A percentile compares a stretch with the other conserved stretches of the same genome.
Conservation (phyloP, 2,888 invertebrate species). For the Brachyptera putata region DNA sequence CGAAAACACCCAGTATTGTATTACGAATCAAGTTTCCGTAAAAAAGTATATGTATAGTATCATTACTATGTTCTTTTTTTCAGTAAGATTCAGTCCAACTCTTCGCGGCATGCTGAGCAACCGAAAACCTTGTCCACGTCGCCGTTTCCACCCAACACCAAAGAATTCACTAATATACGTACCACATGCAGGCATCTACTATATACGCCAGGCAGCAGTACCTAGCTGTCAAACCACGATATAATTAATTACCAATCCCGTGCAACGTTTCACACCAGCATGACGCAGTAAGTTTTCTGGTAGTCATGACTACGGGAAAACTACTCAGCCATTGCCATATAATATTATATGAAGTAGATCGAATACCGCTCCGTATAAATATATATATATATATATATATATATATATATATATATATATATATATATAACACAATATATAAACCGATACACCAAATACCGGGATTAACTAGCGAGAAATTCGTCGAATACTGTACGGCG, state of each 20-base stretch:
- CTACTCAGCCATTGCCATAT: conserved; percentile 8
- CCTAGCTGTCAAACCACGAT: conserved; percentile 7
- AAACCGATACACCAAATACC: neutral
- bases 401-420: too few species aligned
- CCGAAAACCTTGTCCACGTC: too few species aligned
- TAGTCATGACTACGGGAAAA: conserved; percentile 23
- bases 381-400: too few species aligned
- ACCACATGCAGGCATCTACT: conserved; percentile 22
- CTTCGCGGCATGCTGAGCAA: too few species aligned
- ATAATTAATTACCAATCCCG: conserved; percentile 25
- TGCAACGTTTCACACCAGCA: conserved; percentile 3
- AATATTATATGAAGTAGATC: neutral
- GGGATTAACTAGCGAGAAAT: conserved; percentile 6
- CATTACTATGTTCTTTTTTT: neutral
- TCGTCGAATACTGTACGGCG: neutral
- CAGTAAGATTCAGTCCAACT: too few species aligned
- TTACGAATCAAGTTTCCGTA: neutral
- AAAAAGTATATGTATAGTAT: too few species aligned
- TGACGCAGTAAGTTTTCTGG: conserved; percentile 26
- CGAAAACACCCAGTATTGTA: conserved; percentile 7
- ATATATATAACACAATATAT: neutral
- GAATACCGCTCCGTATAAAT: neutral
- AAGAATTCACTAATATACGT: neutral
- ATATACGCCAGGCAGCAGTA: conserved; percentile 17
- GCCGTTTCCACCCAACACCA: neutral